These are phyloP conservation scores for Melanostigma gelatinosum DNA, from an alignment of 2,113 vertebrate species.

Conservation along the genomic window DNA sequence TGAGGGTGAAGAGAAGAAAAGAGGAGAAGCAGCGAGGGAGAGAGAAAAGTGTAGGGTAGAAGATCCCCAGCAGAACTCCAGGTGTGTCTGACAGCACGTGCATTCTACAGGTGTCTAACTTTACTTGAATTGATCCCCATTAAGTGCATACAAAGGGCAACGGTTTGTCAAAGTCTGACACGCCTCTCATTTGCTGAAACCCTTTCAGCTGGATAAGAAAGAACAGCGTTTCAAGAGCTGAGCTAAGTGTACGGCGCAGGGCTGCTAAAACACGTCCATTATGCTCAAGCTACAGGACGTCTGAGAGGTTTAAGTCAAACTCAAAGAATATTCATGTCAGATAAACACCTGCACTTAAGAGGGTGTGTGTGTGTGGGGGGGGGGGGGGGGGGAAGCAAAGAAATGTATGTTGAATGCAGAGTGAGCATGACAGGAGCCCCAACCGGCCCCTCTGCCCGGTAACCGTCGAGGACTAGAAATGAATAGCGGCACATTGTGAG, in stretches of 20 bases:
- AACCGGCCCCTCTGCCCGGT: constrained; percentile 9
- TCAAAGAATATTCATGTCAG: constrained; percentile 16
- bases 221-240: constrained; percentile 17
- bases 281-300: not conserved
- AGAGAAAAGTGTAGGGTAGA: constrained; percentile 21
- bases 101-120: constrained; percentile 41
- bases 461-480: constrained; percentile 73
- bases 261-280: constrained; percentile 46
- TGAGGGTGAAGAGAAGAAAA: constrained; percentile 16
- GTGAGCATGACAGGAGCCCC: constrained; percentile 2
- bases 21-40: constrained; percentile 15
- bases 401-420: constrained; percentile 4
- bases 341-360: constrained; percentile 1
- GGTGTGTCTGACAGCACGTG: constrained; percentile 16
- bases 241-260: constrained; percentile 35
- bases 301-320: constrained; percentile 35
- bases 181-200: constrained; percentile 36
- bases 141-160: constrained; percentile 57
- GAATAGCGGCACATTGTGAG: constrained; percentile 67
- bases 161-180: constrained; percentile 55
- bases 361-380: too few species aligned
- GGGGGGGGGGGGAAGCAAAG: constrained; percentile 18
- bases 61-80: constrained; percentile 12
- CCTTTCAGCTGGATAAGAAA: constrained; percentile 37
- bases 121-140: constrained; percentile 60